phyloP scores from a whole-genome alignment of 2,888 invertebrate species.

The Apamea crenata region DNA sequence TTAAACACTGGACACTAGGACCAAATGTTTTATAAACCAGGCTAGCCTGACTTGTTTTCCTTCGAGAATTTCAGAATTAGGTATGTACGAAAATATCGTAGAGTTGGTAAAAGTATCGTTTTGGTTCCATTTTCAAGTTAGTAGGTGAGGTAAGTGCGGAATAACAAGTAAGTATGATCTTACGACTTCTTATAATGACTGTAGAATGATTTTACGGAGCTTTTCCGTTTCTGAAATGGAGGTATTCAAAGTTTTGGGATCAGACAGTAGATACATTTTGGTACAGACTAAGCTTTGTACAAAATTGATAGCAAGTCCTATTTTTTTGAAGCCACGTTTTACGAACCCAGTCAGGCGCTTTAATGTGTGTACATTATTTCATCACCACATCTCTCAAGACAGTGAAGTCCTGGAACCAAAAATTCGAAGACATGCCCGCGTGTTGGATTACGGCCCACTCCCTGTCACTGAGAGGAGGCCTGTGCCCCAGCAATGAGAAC shows the following conservation, averaged over 20 bases:
- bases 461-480: too few species aligned
- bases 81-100: conserved; percentile 54
- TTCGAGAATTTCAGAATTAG: conserved; percentile 44
- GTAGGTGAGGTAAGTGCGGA: conserved; percentile 36
- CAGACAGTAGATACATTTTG: not conserved
- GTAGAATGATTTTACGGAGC: conserved; percentile 12
- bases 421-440: too few species aligned
- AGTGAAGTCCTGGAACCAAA: too few species aligned
- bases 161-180: conserved; percentile 47
- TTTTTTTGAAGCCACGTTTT: not conserved
- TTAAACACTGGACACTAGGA: not conserved
- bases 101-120: conserved; percentile 36
- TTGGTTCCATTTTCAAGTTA: conserved; percentile 45
- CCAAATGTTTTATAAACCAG: conserved; percentile 9
- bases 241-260: not conserved
- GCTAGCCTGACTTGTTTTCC: conserved; percentile 40
- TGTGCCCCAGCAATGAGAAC: too few species aligned
- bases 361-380: too few species aligned
- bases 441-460: too few species aligned
- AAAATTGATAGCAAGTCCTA: not conserved
- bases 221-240: not conserved
- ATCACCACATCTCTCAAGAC: too few species aligned
- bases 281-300: not conserved
- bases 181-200: conserved; percentile 15
- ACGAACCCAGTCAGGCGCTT: too few species aligned